Conservation (phyloP, 2,888 invertebrate genomes). For the Flabesymbios commensalis region DNA sequence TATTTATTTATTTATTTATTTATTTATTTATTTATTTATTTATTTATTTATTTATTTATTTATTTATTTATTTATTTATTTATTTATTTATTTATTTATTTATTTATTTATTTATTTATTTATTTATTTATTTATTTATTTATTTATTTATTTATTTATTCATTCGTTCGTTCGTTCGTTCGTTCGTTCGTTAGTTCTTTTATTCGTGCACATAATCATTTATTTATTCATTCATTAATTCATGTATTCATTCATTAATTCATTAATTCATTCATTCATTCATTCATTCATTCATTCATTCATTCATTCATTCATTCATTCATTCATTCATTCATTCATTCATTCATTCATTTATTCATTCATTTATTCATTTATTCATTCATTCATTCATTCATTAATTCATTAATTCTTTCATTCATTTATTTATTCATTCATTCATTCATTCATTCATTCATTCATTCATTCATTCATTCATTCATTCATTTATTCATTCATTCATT, state of each 20-base stretch:
- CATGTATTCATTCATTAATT: conserved; percentile 20
- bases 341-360: no score
- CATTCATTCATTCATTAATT: no score
- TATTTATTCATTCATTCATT: no score
- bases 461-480: no score
- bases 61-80: conserved; percentile 21
- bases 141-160: no score
- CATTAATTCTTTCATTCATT: no score
- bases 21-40: conserved; percentile 18
- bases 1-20: conserved; percentile 18
- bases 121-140: conserved; percentile 16
- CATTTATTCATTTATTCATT: no score
- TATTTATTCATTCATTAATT: conserved; percentile 17
- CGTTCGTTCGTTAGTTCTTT: no score
- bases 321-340: conserved; percentile 17
- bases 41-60: conserved; percentile 17
- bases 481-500: no score
- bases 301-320: conserved; percentile 21
- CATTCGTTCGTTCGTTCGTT: no score
- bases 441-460: conserved; percentile 10
- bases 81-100: conserved; percentile 18
- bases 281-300: conserved; percentile 19
- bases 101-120: conserved; percentile 10
- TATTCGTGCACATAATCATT: no score
- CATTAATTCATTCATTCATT: conserved; percentile 18